A percentile compares a stretch with the other conserved stretches of the same genome.
Conservation (phyloP, 2,113 vertebrate species). For the Rostratula benghalensis region DNA sequence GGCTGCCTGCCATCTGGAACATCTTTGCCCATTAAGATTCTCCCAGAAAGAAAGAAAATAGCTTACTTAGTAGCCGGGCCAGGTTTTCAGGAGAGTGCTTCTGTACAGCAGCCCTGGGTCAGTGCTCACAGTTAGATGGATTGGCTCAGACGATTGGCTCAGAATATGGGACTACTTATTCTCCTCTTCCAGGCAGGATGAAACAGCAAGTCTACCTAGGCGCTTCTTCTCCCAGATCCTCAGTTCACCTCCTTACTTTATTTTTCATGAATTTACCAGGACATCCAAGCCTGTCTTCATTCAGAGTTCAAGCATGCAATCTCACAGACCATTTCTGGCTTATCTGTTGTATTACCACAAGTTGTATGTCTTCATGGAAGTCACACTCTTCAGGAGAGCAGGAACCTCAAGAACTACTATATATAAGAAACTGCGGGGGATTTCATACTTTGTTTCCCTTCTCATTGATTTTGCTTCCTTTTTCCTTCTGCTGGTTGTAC, state of each 20-base stretch:
- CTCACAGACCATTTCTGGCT: not conserved
- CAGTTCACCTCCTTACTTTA: constrained; percentile 3
- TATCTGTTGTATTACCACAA: not conserved
- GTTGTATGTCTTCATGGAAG: not conserved
- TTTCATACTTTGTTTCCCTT: not conserved
- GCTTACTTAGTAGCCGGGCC: constrained; percentile 26
- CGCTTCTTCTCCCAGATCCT: not conserved
- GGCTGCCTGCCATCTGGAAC: constrained; percentile 61
- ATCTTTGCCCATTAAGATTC: constrained; percentile 34
- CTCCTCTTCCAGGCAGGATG: not conserved
- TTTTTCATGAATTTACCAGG: not conserved
- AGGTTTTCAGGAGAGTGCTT: constrained; percentile 38
- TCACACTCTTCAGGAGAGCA: not conserved
- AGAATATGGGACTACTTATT: not conserved
- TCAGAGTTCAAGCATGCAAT: not conserved
- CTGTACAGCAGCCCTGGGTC: constrained; percentile 19
- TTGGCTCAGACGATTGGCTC: not conserved
- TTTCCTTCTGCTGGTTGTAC: not conserved
- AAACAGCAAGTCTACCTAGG: not conserved
- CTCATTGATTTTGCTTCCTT: not conserved
- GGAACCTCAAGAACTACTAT: not conserved
- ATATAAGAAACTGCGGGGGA: not conserved
- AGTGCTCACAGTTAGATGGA: not conserved
- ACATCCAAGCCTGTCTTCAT: not conserved
- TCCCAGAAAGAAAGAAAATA: constrained; percentile 52